A percentile compares a stretch with the other conserved stretches of the same genome.
phyloP scores from a whole-genome alignment of 1,140 invertebrate genomes.

The Orchestia grillus region DNA sequence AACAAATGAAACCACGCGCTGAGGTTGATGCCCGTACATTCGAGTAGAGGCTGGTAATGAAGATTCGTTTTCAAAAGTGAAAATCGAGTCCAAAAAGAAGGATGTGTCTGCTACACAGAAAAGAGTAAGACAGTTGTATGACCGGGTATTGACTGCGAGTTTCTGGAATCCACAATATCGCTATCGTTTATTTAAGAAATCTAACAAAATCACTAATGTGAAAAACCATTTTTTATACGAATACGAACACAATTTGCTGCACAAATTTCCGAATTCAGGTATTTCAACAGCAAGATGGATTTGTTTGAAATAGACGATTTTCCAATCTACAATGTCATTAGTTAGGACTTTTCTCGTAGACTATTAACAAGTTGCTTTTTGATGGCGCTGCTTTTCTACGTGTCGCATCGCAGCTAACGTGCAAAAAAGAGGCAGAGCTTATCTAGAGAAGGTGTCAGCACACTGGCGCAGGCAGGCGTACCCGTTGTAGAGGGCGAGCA shows the following conservation, averaged over 20 bases:
- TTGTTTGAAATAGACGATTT: not conserved
- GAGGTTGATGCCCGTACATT: too few species aligned
- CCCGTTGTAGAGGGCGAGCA: constrained; percentile 46
- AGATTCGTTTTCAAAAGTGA: too few species aligned
- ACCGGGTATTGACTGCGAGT: not conserved
- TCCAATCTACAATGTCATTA: not conserved
- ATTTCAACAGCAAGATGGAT: not conserved
- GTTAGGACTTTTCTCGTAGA: too few species aligned
- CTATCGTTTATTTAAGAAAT: not conserved
- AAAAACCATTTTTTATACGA: not conserved
- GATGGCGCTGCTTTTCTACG: too few species aligned
- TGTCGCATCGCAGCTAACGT: too few species aligned
- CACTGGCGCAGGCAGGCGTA: not conserved
- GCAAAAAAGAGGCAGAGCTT: not conserved
- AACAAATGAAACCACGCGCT: too few species aligned
- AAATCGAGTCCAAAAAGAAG: too few species aligned
- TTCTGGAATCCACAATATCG: not conserved
- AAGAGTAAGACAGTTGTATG: not conserved
- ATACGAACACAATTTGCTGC: not conserved
- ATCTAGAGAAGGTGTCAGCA: not conserved
- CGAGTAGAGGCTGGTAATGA: too few species aligned
- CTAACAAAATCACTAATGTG: not conserved
- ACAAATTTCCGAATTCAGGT: too few species aligned
- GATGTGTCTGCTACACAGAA: too few species aligned
- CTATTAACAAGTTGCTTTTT: too few species aligned